Evolutionary conservation across 2,113 vertebrate genomes (phyloP).

Genomic region (Suncus etruscus): DNA sequence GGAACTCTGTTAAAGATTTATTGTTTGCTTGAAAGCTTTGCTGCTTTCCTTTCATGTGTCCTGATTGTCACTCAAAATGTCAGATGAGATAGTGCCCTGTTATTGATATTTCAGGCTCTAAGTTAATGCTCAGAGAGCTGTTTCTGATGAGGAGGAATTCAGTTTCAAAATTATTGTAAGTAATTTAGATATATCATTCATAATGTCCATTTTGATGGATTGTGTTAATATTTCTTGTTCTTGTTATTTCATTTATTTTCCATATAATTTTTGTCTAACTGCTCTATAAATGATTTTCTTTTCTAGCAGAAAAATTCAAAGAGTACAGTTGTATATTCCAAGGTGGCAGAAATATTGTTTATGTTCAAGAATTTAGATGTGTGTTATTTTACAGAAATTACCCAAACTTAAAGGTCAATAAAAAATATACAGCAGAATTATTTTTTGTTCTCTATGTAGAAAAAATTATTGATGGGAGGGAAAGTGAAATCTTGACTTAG

Average conservation of each 20-base stretch:
- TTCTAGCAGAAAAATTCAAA: slow-evolving; percentile 32
- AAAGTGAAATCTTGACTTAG: slow-evolving; percentile 62
- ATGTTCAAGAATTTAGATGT: slow-evolving; percentile 50
- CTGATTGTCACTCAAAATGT: slow-evolving; percentile 49
- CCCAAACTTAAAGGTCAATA: slow-evolving; percentile 19
- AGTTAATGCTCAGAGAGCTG: slow-evolving; percentile 20
- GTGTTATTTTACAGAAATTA: slow-evolving; percentile 42
- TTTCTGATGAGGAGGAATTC: background rate
- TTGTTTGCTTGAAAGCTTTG: slow-evolving; percentile 30
- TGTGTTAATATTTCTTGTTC: slow-evolving; percentile 48
- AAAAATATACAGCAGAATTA: slow-evolving; percentile 51
- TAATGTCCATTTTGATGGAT: slow-evolving; percentile 7
- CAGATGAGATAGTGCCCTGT: slow-evolving; percentile 32
- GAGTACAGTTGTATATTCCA: slow-evolving; percentile 27
- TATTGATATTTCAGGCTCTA: slow-evolving; percentile 51
- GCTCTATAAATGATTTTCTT: slow-evolving; percentile 31
- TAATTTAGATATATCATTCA: background rate
- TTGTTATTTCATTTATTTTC: slow-evolving; percentile 39
- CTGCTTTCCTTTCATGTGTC: slow-evolving; percentile 51
- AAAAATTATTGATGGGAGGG: background rate
- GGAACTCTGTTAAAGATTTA: slow-evolving; percentile 24
- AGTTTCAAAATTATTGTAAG: background rate
- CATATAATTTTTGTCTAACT: slow-evolving; percentile 7
- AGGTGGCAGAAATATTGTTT: slow-evolving; percentile 55
- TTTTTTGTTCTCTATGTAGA: slow-evolving; percentile 28